These are phyloP conservation scores for Heliconius hortense DNA, from an alignment of 2,888 invertebrate species.

Conservation along the genomic window DNA sequence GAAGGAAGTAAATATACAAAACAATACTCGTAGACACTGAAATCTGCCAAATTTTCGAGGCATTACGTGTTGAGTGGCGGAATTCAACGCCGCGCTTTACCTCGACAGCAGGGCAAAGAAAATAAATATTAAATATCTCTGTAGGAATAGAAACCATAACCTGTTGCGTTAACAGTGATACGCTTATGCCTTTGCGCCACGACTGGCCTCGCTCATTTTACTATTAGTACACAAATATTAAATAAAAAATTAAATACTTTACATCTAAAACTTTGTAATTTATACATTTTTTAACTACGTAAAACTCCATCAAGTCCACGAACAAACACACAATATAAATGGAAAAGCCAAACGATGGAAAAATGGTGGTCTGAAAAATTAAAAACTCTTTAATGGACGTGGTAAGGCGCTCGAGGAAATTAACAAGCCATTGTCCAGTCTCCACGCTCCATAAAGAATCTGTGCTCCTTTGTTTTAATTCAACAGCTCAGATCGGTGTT, in stretches of 20 bases:
- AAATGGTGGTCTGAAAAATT: slow-evolving; percentile 19
- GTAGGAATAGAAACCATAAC: no score
- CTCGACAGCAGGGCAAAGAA: no score
- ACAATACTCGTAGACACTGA: no score
- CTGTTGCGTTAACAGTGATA: no score
- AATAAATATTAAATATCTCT: no score
- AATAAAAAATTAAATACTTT: neutral
- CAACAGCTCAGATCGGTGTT: slow-evolving; percentile 22
- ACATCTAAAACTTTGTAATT: no score
- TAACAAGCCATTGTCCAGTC: slow-evolving; percentile 43
- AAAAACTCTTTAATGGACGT: slow-evolving; percentile 31
- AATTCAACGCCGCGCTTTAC: no score
- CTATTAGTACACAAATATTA: no score
- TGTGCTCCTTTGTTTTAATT: slow-evolving; percentile 35
- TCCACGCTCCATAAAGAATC: slow-evolving; percentile 37
- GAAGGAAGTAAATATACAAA: neutral
- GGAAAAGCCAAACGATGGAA: slow-evolving; percentile 1
- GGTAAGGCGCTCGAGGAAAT: slow-evolving; percentile 42
- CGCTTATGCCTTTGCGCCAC: no score
- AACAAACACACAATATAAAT: slow-evolving; percentile 8
- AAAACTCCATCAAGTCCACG: neutral
- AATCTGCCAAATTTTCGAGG: no score
- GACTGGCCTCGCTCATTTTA: no score
- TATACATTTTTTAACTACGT: neutral
- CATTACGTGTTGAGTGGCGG: no score